A percentile compares a stretch with the other conserved stretches of the same genome.
Evolutionary conservation across 2,797 vertebrate genomes (phyloP).

Genomic region (Muscicapa comitata): DNA sequence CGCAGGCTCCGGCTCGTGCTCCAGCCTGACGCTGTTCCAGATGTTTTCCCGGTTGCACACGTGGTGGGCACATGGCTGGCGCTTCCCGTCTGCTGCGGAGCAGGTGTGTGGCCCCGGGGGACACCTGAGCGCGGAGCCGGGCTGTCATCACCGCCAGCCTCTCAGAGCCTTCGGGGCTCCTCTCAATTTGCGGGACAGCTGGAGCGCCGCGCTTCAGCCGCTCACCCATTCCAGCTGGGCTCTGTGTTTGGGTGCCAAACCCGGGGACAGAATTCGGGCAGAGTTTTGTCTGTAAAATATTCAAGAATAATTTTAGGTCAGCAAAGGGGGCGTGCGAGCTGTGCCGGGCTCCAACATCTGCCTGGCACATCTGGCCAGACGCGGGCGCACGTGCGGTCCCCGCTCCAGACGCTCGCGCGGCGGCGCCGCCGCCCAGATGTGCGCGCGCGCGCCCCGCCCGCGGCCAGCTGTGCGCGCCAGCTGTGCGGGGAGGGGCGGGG

Average conservation of each 20-base stretch:
- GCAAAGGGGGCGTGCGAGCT: fast-evolving
- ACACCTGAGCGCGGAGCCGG: neutral
- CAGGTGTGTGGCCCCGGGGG: neutral
- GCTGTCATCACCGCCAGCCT: fast-evolving
- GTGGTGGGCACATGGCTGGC: neutral
- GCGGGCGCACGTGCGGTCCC: neutral
- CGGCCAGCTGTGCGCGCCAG: neutral
- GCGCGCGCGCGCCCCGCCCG: neutral
- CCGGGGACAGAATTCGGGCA: neutral
- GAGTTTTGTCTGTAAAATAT: fast-evolving
- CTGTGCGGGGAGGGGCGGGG: neutral
- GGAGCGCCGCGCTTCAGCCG: neutral
- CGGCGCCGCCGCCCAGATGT: neutral
- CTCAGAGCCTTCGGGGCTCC: fast-evolving
- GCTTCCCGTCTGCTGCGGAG: neutral
- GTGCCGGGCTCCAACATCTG: neutral
- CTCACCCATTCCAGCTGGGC: fast-evolving
- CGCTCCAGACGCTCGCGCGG: neutral
- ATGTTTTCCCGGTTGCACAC: neutral
- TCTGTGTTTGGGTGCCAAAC: fast-evolving
- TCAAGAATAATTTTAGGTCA: fast-evolving
- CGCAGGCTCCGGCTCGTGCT: neutral
- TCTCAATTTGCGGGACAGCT: fast-evolving
- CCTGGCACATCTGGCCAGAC: neutral
- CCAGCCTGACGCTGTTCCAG: neutral